phyloP scores from a whole-genome alignment of 2,888 invertebrate species.

The Leptinotarsa haldemani region DNA sequence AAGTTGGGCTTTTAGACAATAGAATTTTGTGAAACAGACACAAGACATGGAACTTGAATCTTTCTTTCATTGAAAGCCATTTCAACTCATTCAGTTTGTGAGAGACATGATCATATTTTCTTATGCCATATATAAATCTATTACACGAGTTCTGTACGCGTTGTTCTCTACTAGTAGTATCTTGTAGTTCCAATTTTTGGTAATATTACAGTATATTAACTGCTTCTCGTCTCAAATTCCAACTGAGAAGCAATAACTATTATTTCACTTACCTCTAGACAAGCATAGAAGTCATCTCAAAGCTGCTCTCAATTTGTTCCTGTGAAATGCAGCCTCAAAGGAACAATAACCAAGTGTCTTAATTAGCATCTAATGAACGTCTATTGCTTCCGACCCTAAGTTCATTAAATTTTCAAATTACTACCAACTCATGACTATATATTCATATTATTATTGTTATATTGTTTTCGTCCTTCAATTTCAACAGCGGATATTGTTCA shows the following conservation, averaged over 20 bases:
- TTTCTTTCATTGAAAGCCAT: too few relatives aligned
- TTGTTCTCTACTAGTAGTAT: too few relatives aligned
- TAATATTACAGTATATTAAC: not conserved
- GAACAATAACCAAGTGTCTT: conserved; percentile 59
- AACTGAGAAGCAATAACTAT: not conserved
- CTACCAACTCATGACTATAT: conserved; percentile 39
- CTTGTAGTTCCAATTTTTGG: not conserved
- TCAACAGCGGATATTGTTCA: not conserved
- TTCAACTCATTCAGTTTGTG: too few relatives aligned
- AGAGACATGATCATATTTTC: too few relatives aligned
- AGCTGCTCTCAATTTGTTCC: conserved; percentile 44
- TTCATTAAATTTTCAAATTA: conserved; percentile 26
- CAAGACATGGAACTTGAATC: too few relatives aligned
- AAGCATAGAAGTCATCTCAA: conserved; percentile 7
- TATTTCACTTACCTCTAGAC: not conserved
- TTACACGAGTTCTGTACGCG: too few relatives aligned
- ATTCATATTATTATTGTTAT: conserved; percentile 46
- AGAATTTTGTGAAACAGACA: too few relatives aligned
- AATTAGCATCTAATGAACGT: conserved; percentile 61
- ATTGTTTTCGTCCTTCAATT: conserved; percentile 18
- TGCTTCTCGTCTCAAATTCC: not conserved
- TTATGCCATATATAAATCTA: too few relatives aligned
- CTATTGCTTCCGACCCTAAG: conserved; percentile 44
- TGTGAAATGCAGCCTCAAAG: conserved; percentile 57
- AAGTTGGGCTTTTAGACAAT: too few relatives aligned